A percentile compares a stretch with the other conserved stretches of the same genome.
These are phyloP conservation scores for Escarpia spicata DNA, from an alignment of 2,888 invertebrate species.

Conservation along the genomic window DNA sequence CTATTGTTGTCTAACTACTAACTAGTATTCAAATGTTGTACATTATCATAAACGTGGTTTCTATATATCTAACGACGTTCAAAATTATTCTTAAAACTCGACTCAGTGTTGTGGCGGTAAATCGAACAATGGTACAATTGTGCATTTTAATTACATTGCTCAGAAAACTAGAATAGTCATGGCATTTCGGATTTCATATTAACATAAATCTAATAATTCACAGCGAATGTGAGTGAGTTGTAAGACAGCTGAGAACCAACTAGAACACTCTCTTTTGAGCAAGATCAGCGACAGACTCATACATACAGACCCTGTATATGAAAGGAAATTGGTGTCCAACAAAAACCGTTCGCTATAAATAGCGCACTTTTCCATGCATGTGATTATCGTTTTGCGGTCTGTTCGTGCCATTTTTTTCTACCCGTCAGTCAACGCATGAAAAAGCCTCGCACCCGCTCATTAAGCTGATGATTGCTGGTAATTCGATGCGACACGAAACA, in stretches of 20 bases:
- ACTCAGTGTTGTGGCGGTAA: not conserved
- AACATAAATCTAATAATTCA: not conserved
- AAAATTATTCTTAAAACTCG: not conserved
- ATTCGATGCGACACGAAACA: constrained; percentile 13
- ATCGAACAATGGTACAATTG: not conserved
- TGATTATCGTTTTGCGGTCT: not conserved
- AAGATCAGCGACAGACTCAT: not conserved
- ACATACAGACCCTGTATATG: not conserved
- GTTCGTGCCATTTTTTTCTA: not conserved
- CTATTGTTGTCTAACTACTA: too few relatives aligned
- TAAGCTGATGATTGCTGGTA: not conserved
- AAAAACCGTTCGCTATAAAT: not conserved
- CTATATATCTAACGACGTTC: not conserved
- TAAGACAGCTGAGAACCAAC: not conserved
- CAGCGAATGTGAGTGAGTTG: not conserved
- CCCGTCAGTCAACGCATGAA: not conserved
- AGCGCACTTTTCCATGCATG: not conserved
- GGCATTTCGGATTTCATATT: not conserved
- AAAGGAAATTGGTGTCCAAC: not conserved
- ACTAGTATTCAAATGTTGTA: too few relatives aligned
- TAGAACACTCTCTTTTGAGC: not conserved
- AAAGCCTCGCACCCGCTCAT: not conserved
- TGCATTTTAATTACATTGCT: not conserved
- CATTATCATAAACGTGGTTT: not conserved
- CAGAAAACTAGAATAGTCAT: not conserved